Base-by-base conservation (phyloP, 1,140 invertebrate species). In the Caenorhabditis remanei region DNA sequence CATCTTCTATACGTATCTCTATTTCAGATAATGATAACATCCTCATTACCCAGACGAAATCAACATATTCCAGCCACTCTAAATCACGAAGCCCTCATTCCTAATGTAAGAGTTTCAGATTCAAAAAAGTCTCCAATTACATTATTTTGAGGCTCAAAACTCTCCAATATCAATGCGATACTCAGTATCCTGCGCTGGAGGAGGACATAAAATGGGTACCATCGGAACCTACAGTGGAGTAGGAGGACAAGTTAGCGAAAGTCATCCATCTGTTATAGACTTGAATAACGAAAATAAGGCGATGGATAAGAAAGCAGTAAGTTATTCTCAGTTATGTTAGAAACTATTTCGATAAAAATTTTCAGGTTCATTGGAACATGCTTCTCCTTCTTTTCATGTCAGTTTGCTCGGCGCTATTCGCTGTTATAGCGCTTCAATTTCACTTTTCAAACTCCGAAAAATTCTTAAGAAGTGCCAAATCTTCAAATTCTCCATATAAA, bases 331-430 rank as follows among this genome's bases (percentile, higher is more conserved):
- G 4, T 46, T 21, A 24, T 41, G 5, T 50, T 8, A 46, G 6
- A 71, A 16, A 14, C 0, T 50, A 9, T 50, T 79, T 21, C 50
- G 9, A 50, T 16, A 50, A 11, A 14, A 16, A 32, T 14, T 79
- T n/a, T 53, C 14, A 79, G 71, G 71, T 79, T 79, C 46, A 79
- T 24, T 79, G 71, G 71, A 79, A 79, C n/a, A 79, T 79, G 71
- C n/a, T 79, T 8, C 46, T 79, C 4, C 71, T 79, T 8, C 19
- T 79, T 2, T 79, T 79, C 46, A 79, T 79, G 71, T 21, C 71
- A 79, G 21, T 79, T 53, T 79, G 71, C 71, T 79, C 71, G 9
- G 71, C 71, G 11, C n/a, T 79, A 0, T 79, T 79, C 46, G 24
- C 71, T 24, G 71, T 79, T 2, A 46, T 50, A 0, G 43, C 71